These are phyloP conservation scores for Anguilla megastoma DNA, from an alignment of 2,797 vertebrate genomes.

Conservation along the genomic window DNA sequence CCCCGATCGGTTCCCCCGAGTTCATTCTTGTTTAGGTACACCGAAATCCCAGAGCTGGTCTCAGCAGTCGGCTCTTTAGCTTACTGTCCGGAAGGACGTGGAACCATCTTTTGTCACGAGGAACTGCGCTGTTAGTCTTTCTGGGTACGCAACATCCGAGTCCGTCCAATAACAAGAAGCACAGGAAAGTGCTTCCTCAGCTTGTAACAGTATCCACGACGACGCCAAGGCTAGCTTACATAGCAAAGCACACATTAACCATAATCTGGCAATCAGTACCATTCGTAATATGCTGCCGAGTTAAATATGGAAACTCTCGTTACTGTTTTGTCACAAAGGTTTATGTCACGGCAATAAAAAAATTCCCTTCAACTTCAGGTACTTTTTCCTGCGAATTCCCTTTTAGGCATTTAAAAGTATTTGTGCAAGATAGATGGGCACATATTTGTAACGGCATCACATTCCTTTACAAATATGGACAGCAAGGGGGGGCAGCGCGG, in stretches of 20 bases:
- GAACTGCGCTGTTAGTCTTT: not conserved
- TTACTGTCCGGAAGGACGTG: not conserved
- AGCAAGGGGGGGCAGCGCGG: not conserved
- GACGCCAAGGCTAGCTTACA: slow-evolving; percentile 14
- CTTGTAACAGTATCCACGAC: not conserved
- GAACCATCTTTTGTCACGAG: not conserved
- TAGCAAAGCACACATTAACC: slow-evolving; percentile 28
- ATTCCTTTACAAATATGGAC: slow-evolving; percentile 54
- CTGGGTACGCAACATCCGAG: not conserved
- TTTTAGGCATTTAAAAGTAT: slow-evolving; percentile 22
- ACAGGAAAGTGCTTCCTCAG: not conserved
- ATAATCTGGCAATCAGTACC: slow-evolving; percentile 28
- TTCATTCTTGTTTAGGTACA: too few relatives aligned
- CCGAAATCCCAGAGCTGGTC: too few relatives aligned
- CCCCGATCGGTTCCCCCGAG: too few relatives aligned
- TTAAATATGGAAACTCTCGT: slow-evolving; percentile 33
- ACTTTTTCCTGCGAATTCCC: not conserved
- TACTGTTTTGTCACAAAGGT: not conserved
- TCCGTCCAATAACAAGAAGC: not conserved
- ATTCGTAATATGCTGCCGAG: slow-evolving; percentile 14
- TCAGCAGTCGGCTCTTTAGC: not conserved
- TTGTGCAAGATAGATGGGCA: slow-evolving; percentile 19
- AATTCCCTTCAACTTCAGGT: not conserved
- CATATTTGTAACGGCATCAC: slow-evolving; percentile 46
- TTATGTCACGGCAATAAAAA: slow-evolving; percentile 27